Base-by-base conservation (phyloP, 2,888 invertebrate species). In the Leptopilina drosophilae region DNA sequence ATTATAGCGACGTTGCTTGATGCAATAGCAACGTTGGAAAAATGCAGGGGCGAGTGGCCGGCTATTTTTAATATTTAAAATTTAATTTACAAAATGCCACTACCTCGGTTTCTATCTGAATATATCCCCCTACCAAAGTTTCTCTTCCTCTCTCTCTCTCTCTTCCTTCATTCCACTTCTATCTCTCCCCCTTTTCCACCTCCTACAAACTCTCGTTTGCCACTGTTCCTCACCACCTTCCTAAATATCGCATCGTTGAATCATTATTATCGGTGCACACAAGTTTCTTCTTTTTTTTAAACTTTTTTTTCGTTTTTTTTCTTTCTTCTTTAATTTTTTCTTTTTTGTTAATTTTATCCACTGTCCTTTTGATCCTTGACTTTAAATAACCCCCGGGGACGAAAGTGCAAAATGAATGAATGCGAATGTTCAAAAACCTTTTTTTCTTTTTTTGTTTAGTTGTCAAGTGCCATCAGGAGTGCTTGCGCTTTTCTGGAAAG, bases 21-120 rank as follows among this genome's bases (percentile, higher is more conserved):
- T 64, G 15, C 15, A 59, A 15, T 26, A 64, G 33, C 64, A 11
- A 11, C 64, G 64, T 15, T 64, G 64, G 33, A 78, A 81, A 80
- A 80, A 81, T 79, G 81, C 80, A 80, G 81, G 85, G 83, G 81
- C 80, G 80, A 77, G 76, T 80, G 86, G 83, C 85, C 86, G 88
- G 89, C 90, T 89, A 90, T 91, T 91, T 91, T 91, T 90, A 91
- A 91, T 91, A 91, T 91, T 91, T 91, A 91, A 91, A 91, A 91
- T 91, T 91, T 91, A 90, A 91, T 91, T 91, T 91, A 91, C 90
- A 91, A 91, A 91, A 91, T 91, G 91, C 91, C 89, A 87, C 87
- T 85, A 88, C 87, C 85, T 85, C 78, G 81, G 82, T 83, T 83
- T 79, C 79, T 81, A 82, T 83, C 84, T 84, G 84, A 83, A 81